Conservation (phyloP, 2,888 invertebrate species). For the Pemphredon lugubris region DNA sequence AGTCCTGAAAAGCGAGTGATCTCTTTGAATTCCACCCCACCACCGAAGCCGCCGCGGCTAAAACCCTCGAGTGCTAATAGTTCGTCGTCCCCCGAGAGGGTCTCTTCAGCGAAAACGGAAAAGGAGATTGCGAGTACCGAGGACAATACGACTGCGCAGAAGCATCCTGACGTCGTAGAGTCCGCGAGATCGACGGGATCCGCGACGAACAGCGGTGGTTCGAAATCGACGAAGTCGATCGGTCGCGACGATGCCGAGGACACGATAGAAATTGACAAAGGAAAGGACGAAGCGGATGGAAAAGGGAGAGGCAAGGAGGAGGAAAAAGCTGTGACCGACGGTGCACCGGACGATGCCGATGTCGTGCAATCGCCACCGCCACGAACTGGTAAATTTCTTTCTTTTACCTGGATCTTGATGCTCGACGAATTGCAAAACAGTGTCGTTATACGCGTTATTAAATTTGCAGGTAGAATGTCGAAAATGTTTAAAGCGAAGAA, state of each 20-base stretch:
- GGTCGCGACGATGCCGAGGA: conserved; percentile 59
- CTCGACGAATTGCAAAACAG: too few species aligned
- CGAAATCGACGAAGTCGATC: conserved; percentile 52
- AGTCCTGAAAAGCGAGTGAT: conserved; percentile 22
- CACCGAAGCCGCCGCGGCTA: conserved; percentile 80
- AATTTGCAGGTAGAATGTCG: conserved; percentile 68
- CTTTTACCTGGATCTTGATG: too few species aligned
- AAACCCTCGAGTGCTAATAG: conserved; percentile 81
- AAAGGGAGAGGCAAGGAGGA: conserved; percentile 79
- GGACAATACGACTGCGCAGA: neutral
- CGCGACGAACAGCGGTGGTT: conserved; percentile 56
- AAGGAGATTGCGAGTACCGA: conserved; percentile 5
- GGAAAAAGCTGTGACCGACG: conserved; percentile 79
- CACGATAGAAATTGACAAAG: conserved; percentile 58
- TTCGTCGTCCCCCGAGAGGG: conserved; percentile 70
- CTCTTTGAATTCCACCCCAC: conserved; percentile 76
- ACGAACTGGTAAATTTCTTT: conserved; percentile 60
- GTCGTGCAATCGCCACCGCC: conserved; percentile 70
- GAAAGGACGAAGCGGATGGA: conserved; percentile 60
- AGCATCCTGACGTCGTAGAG: too few species aligned
- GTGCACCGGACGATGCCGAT: conserved; percentile 72
- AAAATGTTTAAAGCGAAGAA: conserved; percentile 71
- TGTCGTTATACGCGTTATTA: too few species aligned
- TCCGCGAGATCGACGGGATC: conserved; percentile 49
- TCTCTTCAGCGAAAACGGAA: conserved; percentile 55